These are phyloP conservation scores for Herpetotheres cachinnans DNA, from an alignment of 2,113 vertebrate genomes.

Conservation along the genomic window DNA sequence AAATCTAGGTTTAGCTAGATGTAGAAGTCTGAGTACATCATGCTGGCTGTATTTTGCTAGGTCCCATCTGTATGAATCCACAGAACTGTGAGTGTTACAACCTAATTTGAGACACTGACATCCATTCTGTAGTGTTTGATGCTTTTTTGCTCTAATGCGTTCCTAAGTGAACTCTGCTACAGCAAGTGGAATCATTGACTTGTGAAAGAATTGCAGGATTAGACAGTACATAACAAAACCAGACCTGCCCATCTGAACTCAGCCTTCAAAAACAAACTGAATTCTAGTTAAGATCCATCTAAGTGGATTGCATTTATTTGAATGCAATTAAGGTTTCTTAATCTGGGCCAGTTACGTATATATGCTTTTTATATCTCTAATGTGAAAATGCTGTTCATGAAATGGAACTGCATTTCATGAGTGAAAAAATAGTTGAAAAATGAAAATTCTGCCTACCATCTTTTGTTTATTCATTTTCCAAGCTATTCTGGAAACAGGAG, in stretches of 20 bases:
- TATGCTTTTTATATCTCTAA: neutral
- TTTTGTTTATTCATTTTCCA: neutral
- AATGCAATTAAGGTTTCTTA: neutral
- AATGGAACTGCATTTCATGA: neutral
- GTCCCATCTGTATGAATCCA: neutral
- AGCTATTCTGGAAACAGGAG: neutral
- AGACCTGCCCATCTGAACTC: neutral
- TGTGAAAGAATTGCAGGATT: neutral
- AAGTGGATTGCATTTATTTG: neutral
- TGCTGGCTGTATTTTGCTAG: neutral
- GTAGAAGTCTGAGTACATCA: neutral
- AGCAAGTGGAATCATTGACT: neutral
- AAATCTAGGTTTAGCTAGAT: neutral
- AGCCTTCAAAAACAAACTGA: neutral
- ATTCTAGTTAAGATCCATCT: neutral
- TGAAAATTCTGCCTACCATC: neutral
- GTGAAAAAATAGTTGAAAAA: neutral
- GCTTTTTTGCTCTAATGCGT: neutral
- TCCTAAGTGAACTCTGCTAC: neutral
- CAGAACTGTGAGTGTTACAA: neutral
- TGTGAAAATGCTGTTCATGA: neutral
- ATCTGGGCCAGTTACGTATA: neutral
- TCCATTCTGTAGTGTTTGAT: neutral
- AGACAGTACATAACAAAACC: neutral
- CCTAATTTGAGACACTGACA: neutral